Conservation (phyloP, 2,888 invertebrate species). For the Stramonita haemastoma region DNA sequence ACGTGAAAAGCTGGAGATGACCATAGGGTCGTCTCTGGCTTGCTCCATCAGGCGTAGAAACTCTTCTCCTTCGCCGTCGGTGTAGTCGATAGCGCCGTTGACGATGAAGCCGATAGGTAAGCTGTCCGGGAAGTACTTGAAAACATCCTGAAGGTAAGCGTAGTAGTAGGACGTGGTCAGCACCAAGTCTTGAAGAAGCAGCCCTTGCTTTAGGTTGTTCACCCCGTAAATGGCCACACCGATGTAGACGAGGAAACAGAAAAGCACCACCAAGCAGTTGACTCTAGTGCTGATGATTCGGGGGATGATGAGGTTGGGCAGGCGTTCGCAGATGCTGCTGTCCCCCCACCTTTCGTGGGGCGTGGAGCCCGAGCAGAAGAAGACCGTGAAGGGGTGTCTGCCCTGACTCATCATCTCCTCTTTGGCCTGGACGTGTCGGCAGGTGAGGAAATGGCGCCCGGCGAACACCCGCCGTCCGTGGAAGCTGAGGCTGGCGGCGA, state of each 20-base stretch:
- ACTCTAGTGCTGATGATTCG: slow-evolving; percentile 21
- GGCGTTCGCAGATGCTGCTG: slow-evolving; percentile 59
- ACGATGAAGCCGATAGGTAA: slow-evolving; percentile 56
- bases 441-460: slow-evolving; percentile 59
- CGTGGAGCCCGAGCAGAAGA: slow-evolving; percentile 73
- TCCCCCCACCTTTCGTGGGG: slow-evolving; percentile 52
- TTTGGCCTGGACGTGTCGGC: slow-evolving; percentile 50
- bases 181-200: slow-evolving; percentile 61
- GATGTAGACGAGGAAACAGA: slow-evolving; percentile 59
- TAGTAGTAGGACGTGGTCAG: slow-evolving; percentile 61
- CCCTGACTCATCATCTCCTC: slow-evolving; percentile 50
- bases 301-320: slow-evolving; percentile 55
- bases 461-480: slow-evolving; percentile 60
- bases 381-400: slow-evolving; percentile 36
- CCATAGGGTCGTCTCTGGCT: slow-evolving; percentile 25
- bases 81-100: slow-evolving; percentile 46
- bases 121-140: slow-evolving; percentile 50
- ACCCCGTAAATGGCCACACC: slow-evolving; percentile 62
- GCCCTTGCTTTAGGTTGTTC: slow-evolving; percentile 58
- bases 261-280: slow-evolving; percentile 51
- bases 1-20: slow-evolving; percentile 35
- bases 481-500: slow-evolving; percentile 65
- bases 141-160: slow-evolving; percentile 48
- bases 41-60: slow-evolving; percentile 9
- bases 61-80: background rate